These are phyloP conservation scores for Drosophila jambulina DNA, from an alignment of 1,140 invertebrate genomes.

Conservation along the genomic window DNA sequence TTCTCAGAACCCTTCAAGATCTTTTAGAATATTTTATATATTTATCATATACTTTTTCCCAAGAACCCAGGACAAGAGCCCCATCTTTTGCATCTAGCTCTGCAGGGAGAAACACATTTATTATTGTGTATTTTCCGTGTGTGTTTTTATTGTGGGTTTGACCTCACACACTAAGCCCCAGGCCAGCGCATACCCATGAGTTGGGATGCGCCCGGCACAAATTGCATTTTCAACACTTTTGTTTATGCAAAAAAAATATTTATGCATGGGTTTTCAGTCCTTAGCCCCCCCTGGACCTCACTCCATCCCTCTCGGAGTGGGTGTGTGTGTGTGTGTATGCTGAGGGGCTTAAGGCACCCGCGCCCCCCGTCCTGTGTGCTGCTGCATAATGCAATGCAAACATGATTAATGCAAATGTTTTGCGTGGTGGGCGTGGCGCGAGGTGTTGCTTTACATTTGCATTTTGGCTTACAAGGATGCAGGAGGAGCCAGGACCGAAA, in stretches of 20 bases:
- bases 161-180: conserved; percentile 65
- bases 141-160: conserved; percentile 65
- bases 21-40: neutral
- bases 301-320: conserved; percentile 13
- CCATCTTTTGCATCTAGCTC: neutral
- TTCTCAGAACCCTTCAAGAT: neutral
- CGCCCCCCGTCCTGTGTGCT: conserved; percentile 54
- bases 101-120: neutral
- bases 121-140: conserved; percentile 17
- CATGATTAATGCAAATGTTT: conserved; percentile 84
- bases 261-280: conserved; percentile 50
- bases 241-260: conserved; percentile 80
- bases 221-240: conserved; percentile 83
- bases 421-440: conserved; percentile 73
- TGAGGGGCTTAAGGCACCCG: conserved; percentile 57
- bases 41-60: neutral
- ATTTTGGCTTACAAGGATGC: conserved; percentile 75
- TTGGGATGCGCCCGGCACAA: conserved; percentile 34
- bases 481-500: conserved; percentile 28
- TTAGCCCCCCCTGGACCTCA: conserved; percentile 1
- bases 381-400: conserved; percentile 81
- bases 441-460: conserved; percentile 80
- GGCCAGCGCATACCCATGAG: conserved; percentile 6
- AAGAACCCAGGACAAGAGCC: conserved; percentile 7
- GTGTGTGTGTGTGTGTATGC: conserved; percentile 37